These are phyloP conservation scores for Erithacus rubecula DNA, from an alignment of 2,797 vertebrate species.

Conservation along the genomic window DNA sequence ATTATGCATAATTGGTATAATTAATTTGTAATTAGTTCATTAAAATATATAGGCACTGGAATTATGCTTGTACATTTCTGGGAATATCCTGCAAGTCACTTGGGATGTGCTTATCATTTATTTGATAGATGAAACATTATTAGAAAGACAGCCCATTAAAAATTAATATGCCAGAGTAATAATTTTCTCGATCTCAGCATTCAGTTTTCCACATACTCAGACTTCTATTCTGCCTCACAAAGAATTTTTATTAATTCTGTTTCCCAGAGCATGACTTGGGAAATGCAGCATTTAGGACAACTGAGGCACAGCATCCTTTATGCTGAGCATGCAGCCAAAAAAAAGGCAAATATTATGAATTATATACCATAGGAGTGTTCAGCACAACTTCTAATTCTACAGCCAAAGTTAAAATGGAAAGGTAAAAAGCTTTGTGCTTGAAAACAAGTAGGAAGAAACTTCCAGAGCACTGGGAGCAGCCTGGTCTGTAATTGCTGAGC, in stretches of 20 bases:
- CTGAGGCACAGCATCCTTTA: neutral
- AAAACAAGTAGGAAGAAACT: neutral
- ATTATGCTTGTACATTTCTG: constrained; percentile 65
- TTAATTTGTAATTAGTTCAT: constrained; percentile 71
- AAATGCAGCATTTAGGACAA: neutral
- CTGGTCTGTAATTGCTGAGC: neutral
- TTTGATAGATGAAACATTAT: constrained; percentile 66
- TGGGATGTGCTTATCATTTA: constrained; percentile 63
- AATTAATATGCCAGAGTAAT: constrained; percentile 60
- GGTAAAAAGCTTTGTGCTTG: neutral
- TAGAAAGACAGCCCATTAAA: constrained; percentile 68
- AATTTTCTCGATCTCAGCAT: constrained; percentile 55
- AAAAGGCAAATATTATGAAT: neutral
- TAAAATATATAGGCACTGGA: constrained; percentile 65
- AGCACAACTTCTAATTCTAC: neutral
- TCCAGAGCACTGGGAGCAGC: neutral
- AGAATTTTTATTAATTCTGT: constrained; percentile 5
- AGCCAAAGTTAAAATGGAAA: neutral
- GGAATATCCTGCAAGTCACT: constrained; percentile 58
- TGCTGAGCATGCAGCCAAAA: neutral
- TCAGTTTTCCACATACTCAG: neutral
- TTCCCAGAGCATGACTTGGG: neutral
- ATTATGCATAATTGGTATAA: constrained; percentile 62
- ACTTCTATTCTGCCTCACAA: neutral
- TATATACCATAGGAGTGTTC: accelerated